Conservation (phyloP, 1,140 invertebrate species). For the Asobara japonica region DNA sequence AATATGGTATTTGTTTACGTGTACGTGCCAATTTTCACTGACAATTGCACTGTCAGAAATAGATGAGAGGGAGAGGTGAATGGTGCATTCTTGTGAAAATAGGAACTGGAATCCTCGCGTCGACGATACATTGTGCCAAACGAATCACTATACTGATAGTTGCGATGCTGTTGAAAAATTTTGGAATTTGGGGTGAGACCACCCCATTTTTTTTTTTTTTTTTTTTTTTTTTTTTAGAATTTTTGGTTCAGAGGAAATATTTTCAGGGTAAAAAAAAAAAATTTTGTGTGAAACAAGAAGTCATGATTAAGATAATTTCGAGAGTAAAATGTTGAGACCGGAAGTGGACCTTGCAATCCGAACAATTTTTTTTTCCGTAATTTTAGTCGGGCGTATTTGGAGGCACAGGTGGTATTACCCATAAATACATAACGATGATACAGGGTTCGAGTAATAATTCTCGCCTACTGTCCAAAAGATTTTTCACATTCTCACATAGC, state of each 20-base stretch:
- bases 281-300: too few relatives aligned
- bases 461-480: constrained; percentile 11
- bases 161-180: constrained; percentile 50
- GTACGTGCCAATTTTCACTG: constrained; percentile 34
- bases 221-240: too few relatives aligned
- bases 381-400: not conserved
- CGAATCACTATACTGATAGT: constrained; percentile 44
- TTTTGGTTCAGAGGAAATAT: too few relatives aligned
- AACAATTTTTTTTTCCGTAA: not conserved
- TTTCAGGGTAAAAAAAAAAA: too few relatives aligned
- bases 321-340: too few relatives aligned
- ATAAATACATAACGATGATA: constrained; percentile 37
- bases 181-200: too few relatives aligned
- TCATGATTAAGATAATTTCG: too few relatives aligned
- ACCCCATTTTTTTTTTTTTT: too few relatives aligned
- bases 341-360: not conserved
- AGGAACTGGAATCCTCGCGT: constrained; percentile 32
- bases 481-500: constrained; percentile 34
- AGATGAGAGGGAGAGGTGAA: not conserved
- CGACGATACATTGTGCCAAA: constrained; percentile 52
- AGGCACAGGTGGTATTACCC: not conserved
- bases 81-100: constrained; percentile 20
- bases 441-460: constrained; percentile 39
- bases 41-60: not conserved
- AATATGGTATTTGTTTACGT: constrained; percentile 31